Evolutionary conservation across 2,888 invertebrate species (phyloP).

Genomic region (Erannis defoliaria): DNA sequence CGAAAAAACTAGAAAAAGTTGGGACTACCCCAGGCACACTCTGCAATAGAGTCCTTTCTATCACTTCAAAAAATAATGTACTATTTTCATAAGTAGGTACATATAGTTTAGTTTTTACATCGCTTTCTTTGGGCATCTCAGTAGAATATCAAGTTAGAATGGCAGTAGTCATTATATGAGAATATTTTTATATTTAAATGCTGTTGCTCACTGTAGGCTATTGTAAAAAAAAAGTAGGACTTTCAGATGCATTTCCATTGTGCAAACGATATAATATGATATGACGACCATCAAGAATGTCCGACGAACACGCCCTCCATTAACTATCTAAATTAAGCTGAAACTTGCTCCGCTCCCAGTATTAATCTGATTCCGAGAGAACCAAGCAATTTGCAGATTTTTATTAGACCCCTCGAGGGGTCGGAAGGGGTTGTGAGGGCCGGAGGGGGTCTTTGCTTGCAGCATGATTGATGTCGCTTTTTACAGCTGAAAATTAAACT

Average conservation of each 20-base stretch:
- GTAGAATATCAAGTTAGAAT: too few relatives aligned
- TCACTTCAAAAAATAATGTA: too few relatives aligned
- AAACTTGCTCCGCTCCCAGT: conserved; percentile 36
- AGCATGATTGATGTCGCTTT: conserved; percentile 27
- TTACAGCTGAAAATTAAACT: conserved; percentile 27
- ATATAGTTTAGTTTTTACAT: too few relatives aligned
- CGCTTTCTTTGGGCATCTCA: too few relatives aligned
- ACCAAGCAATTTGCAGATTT: conserved; percentile 37
- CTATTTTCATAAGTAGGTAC: too few relatives aligned
- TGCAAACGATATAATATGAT: not conserved
- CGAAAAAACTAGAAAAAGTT: too few relatives aligned
- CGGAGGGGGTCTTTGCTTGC: conserved; percentile 3
- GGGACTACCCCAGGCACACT: too few relatives aligned
- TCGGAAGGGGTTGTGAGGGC: conserved; percentile 1
- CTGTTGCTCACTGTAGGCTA: not conserved
- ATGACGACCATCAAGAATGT: conserved; percentile 35
- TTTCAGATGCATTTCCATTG: not conserved
- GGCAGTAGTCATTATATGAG: too few relatives aligned
- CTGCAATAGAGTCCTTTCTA: too few relatives aligned
- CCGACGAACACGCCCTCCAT: conserved; percentile 44
- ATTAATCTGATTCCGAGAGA: conserved; percentile 38
- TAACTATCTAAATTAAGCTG: conserved; percentile 43
- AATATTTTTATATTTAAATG: not conserved
- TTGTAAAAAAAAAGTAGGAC: not conserved
- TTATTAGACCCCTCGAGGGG: conserved; percentile 20